Conservation (phyloP, 2,888 invertebrate species). For the Plebejus argus region DNA sequence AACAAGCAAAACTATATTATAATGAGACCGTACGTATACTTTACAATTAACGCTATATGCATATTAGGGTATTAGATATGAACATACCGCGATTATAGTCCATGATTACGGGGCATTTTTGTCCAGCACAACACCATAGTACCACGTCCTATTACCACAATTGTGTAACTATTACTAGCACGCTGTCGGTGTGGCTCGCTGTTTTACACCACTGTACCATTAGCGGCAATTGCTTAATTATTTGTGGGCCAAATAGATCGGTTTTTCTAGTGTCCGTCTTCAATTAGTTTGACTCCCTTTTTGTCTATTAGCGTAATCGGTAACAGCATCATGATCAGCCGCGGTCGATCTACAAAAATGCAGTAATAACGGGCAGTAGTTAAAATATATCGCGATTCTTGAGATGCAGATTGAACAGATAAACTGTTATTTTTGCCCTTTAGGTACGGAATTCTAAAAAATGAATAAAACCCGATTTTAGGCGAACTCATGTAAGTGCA, state of each 20-base stretch:
- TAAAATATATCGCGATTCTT: too few species aligned
- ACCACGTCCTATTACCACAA: slow-evolving; percentile 17
- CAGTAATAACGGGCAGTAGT: background rate
- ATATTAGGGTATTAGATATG: background rate
- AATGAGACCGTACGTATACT: background rate
- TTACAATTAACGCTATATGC: background rate
- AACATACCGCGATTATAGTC: slow-evolving; percentile 12
- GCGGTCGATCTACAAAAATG: background rate
- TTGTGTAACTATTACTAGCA: slow-evolving; percentile 29
- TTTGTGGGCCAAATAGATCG: slow-evolving; percentile 22
- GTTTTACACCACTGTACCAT: slow-evolving; percentile 10
- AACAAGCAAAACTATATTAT: too few species aligned
- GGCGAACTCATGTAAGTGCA: background rate
- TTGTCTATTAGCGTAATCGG: background rate
- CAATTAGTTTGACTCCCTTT: background rate
- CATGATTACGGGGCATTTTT: slow-evolving; percentile 26
- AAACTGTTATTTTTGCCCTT: background rate
- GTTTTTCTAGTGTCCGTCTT: slow-evolving; percentile 14
- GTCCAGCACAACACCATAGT: slow-evolving; percentile 20
- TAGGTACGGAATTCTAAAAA: background rate
- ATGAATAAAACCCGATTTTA: background rate
- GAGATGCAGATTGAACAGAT: background rate
- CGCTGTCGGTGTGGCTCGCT: background rate
- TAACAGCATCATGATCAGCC: background rate
- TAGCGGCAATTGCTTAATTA: slow-evolving; percentile 19